Evolutionary conservation across 2,113 vertebrate genomes (phyloP), one percentile per base, ranked within the genome.

Genomic region (Lamprologus tigripictilis): DNA sequence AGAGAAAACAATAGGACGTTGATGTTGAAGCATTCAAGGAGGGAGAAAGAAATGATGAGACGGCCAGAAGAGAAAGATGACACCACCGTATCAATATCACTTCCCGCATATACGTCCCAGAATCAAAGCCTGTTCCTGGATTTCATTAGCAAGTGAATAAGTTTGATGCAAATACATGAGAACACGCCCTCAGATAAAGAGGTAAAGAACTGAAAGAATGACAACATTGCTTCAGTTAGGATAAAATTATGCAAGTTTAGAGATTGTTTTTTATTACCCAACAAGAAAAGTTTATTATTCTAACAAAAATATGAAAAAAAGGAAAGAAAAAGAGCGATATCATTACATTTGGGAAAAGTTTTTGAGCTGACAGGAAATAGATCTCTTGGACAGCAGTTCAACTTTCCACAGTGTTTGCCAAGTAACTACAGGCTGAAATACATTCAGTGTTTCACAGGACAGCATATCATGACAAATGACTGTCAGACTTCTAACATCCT

Each of bases 351-450:
- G 40, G 49, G 19, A 31, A 87, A 87, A 55, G n/a, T 2, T 63
- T 82, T 85, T 5, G 11, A 81, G 37, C 37, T 53, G 82, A 83
- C 51, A 40, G 33, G 23, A 28, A 47, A 80, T 78, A 45, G 83
- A 80, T 87, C 17, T 80, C 55, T 90, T 91, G 87, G 89, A 89
- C 35, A 49, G 63, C 23, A 3, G n/a, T 71, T 23, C 53, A 31
- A 84, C 90, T 92, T 94, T 93, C 88, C 84, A 88, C 68, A 11
- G 13, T 12, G 31, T 86, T 89, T 93, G 81, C 90, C 58, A 92
- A 93, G 81, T 82, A 90, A 89, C 84, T 53, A 51, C 83, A 92
- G 80, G 85, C 71, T 81, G 42, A 90, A 88, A 88, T 54, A 63
- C 80, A 91, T 68, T n/a, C 89, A 81, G 83, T 28, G 68, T 86